Base-by-base conservation (phyloP, 2,113 vertebrate species). In the Craseonycteris thonglongyai region DNA sequence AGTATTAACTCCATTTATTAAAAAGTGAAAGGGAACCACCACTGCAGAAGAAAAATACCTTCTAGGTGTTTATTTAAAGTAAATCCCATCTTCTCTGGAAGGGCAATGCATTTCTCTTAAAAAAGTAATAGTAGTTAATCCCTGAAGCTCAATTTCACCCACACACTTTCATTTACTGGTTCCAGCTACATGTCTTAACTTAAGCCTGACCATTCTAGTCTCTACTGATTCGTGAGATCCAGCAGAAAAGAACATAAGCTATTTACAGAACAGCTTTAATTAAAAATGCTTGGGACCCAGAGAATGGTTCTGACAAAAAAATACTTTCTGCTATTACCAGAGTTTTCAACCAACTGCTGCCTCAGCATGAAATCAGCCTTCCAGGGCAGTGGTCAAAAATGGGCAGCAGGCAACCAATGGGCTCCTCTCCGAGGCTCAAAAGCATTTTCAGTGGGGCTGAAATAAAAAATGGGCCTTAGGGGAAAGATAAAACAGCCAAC, bases 221-320 rank as follows among this genome's bases (percentile, higher is more conserved):
- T 68, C 75, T 47, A 42, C 5, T 6, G 63, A 88, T 51, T 56
- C 40, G 49, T 56, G n/a, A 58, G 49, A 54, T 66, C 28, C 58
- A 63, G 69, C 78, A 71, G 75, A 94, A 90, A 78, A 72, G 74
- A 59, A 59, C 22, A 24, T 3, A 58, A 40, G 22, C n/a, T 76
- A 76, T 78, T 90, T 65, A 81, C 35, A 90, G 54, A 63, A 51
- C 51, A 69, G 71, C 54, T 86, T 92, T 74, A 66, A 87, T 94
- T 93, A 88, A 78, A 90, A 87, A 83, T 47, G 33, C 19, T 21
- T 33, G 18, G 56, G 56, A 56, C 63, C 30, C 28, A 56, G 88
- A 93, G 71, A 88, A 75, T 18, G 35, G 33, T 30, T 76, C 9
- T 87, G 89, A 93, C 56, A 74, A 79, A 87, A 33, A 47, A 33